Evolutionary conservation across 2,888 invertebrate species (phyloP).

Genomic region (Linnaemya vulpina): DNA sequence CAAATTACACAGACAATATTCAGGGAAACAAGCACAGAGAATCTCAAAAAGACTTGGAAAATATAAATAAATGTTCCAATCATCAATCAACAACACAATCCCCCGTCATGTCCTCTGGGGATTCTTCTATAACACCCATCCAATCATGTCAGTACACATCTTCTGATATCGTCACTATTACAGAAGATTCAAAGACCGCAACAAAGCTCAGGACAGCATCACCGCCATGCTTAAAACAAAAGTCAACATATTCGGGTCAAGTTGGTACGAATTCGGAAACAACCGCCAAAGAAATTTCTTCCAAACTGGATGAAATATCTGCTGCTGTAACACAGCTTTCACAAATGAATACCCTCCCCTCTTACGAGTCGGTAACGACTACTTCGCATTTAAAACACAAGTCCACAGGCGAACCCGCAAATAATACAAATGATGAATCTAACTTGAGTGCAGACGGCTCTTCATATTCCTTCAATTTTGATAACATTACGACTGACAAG

Average conservation of each 20-base stretch:
- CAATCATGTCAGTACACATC: slow-evolving; percentile 26
- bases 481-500: slow-evolving; percentile 69
- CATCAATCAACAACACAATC: slow-evolving; percentile 3
- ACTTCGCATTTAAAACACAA: slow-evolving; percentile 25
- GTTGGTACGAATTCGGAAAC: slow-evolving; percentile 47
- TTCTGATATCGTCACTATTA: slow-evolving; percentile 36
- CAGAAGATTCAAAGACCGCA: slow-evolving; percentile 40
- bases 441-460: slow-evolving; percentile 63
- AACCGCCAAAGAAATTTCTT: slow-evolving; percentile 70
- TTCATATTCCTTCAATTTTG: slow-evolving; percentile 71
- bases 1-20: slow-evolving; percentile 15
- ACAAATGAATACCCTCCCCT: slow-evolving; percentile 66
- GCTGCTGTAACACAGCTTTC: slow-evolving; percentile 66
- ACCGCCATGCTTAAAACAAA: slow-evolving; percentile 13
- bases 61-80: neutral
- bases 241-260: slow-evolving; percentile 58
- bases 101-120: slow-evolving; percentile 58
- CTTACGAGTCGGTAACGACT: slow-evolving; percentile 50
- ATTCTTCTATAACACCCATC: slow-evolving; percentile 20
- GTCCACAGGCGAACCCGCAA: neutral
- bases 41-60: slow-evolving; percentile 21
- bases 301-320: slow-evolving; percentile 71
- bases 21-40: slow-evolving; percentile 8
- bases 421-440: slow-evolving; percentile 47
- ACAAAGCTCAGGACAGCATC: neutral